Percentiles rank a stretch among this genome's conserved stretches.
phyloP scores from a whole-genome alignment of 1,140 invertebrate genomes.

The Notospermus geniculatus region DNA sequence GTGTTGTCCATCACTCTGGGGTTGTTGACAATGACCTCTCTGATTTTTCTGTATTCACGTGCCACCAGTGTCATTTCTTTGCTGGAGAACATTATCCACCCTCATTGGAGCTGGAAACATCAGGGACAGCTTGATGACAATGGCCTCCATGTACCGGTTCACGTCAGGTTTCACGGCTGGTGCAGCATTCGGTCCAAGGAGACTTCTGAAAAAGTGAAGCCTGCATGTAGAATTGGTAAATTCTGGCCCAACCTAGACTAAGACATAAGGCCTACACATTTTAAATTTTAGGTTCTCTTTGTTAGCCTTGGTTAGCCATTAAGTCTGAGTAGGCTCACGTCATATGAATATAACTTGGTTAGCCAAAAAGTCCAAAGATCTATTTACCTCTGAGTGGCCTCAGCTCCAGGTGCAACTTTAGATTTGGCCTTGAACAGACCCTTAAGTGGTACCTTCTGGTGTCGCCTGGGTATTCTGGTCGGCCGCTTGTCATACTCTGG shows the following conservation, averaged over 20 bases:
- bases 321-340: neutral
- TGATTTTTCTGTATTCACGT: neutral
- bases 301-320: neutral
- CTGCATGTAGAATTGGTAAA: neutral
- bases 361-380: neutral
- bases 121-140: neutral
- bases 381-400: slow-evolving; percentile 1
- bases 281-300: too few species aligned
- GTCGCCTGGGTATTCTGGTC: neutral
- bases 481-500: slow-evolving; percentile 2
- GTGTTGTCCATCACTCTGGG: slow-evolving; percentile 2
- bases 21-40: slow-evolving; percentile 8
- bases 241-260: too few species aligned
- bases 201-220: neutral
- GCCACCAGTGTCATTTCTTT: neutral
- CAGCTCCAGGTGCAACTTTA: slow-evolving; percentile 5
- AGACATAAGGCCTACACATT: too few species aligned
- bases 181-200: slow-evolving; percentile 5
- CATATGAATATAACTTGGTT: neutral
- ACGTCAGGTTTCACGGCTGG: neutral
- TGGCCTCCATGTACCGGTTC: slow-evolving; percentile 3
- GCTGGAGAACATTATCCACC: neutral
- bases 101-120: neutral
- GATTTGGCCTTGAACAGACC: neutral
- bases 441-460: neutral